Conservation (phyloP, 1,140 invertebrate genomes). For the Drosophila kanapiae region DNA sequence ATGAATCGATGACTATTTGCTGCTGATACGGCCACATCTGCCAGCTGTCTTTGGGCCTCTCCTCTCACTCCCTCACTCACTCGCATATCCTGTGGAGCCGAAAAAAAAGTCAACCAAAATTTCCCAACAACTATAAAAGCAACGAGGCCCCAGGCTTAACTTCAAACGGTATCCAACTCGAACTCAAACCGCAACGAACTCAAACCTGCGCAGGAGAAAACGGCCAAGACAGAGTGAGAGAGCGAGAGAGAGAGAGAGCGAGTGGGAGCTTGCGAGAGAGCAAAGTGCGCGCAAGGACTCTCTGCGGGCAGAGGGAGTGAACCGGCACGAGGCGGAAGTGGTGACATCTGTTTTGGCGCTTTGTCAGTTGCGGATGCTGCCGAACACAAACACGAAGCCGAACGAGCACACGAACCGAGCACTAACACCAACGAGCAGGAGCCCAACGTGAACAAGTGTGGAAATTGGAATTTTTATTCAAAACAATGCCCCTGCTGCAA, state of each 20-base stretch:
- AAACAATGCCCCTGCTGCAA: constrained; percentile 85
- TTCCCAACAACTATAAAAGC: constrained; percentile 40
- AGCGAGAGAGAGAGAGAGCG: constrained; percentile 26
- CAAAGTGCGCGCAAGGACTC: constrained; percentile 19
- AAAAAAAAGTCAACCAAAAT: constrained; percentile 20
- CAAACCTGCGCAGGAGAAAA: constrained; percentile 52
- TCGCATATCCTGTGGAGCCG: constrained; percentile 48
- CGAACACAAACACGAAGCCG: constrained; percentile 49
- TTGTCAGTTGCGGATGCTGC: constrained; percentile 74
- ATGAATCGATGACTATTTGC: constrained; percentile 80
- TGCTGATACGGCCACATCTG: constrained; percentile 73
- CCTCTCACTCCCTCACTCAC: constrained; percentile 25
- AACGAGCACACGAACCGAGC: constrained; percentile 28
- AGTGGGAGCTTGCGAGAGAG: constrained; percentile 18
- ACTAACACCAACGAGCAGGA: constrained; percentile 18
- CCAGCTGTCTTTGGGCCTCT: constrained; percentile 55
- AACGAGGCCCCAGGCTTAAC: constrained; percentile 24
- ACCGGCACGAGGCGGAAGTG: constrained; percentile 63
- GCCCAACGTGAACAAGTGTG: constrained; percentile 75
- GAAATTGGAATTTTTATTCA: constrained; percentile 85
- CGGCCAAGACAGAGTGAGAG: constrained; percentile 7
- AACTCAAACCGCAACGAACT: constrained; percentile 54
- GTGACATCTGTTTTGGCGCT: constrained; percentile 82
- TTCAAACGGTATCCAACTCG: constrained; percentile 22
- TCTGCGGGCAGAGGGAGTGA: constrained; percentile 16